Evolutionary conservation across 2,113 vertebrate genomes (phyloP).

Genomic region (Mohoua ochrocephala): DNA sequence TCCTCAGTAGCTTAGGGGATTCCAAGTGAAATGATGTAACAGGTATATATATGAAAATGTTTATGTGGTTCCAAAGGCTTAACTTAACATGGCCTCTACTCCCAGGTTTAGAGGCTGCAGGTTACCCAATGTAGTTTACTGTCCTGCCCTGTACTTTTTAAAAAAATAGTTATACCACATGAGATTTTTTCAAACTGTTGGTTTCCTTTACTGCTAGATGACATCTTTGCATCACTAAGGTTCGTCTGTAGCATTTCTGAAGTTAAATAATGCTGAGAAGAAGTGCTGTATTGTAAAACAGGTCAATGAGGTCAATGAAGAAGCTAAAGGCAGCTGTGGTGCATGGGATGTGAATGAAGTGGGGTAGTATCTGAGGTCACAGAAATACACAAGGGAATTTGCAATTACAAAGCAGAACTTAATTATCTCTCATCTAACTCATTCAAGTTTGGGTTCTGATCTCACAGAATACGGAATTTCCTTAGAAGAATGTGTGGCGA

Average conservation of each 20-base stretch:
- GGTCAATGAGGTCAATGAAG: not conserved
- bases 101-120: not conserved
- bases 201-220: not conserved
- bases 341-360: conserved; percentile 1
- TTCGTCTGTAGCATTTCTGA: not conserved
- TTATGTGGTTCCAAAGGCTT: not conserved
- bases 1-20: not conserved
- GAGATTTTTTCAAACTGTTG: not conserved
- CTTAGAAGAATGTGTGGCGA: not conserved
- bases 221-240: not conserved
- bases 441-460: not conserved
- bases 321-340: not conserved
- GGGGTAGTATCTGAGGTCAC: not conserved
- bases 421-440: not conserved
- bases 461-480: not conserved
- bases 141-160: not conserved
- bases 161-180: not conserved
- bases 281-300: not conserved
- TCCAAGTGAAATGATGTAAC: not conserved
- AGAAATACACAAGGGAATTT: not conserved
- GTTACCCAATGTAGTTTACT: not conserved
- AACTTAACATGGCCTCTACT: not conserved
- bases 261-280: not conserved
- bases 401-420: conserved; percentile 1
- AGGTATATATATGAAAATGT: not conserved